Base-by-base conservation (phyloP, 2,888 invertebrate species). In the Lepidonotus clava region DNA sequence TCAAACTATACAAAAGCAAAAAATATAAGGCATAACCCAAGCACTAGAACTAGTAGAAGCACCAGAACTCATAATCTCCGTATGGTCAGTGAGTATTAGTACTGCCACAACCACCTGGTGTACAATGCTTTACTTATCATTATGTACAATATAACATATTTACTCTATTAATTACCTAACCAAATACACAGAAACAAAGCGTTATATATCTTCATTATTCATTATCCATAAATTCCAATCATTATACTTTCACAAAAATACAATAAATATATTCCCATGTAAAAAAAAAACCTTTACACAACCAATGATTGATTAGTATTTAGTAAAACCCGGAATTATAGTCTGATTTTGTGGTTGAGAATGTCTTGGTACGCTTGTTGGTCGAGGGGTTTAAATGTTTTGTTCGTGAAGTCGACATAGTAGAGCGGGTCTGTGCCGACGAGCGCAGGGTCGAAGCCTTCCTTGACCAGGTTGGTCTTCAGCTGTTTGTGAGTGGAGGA, bases 401-500 rank as follows among this genome's bases (percentile, higher is more conserved):
- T 88, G 0, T 53, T 83, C 28, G 83, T 38, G 2, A 88, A 85
- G 83, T 91, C 90, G 14, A 89, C 71, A 85, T 87, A 91, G 88
- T 88, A 92, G 24, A 92, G 87, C 0, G 91, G 91, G 80, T 92
- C 92, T 4, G 41, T 38, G 14, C 61, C 76, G 8, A 91, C 87
- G 11, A 85, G 18, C 0, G 85, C 61, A 11, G 92, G 91, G 80
- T 92, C 87, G 80, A 89, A 93, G 0, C 91, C 92, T 80, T 93
- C 92, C 80, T 92, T 91, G 32, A 89, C 90, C 24, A 91, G 88
- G 24, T 91, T 88, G 8, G 89, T 88, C 84, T 93, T 93, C 84
- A 89, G 89, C 71, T 92, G 92, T 89, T 93, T 93, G 87, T 90
- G 89, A 11, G 91, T 92, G 32, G 88, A 87, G 6, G 92, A 92